phyloP scores from a whole-genome alignment of 2,888 invertebrate genomes.

The Chrysomela aeneicollis region DNA sequence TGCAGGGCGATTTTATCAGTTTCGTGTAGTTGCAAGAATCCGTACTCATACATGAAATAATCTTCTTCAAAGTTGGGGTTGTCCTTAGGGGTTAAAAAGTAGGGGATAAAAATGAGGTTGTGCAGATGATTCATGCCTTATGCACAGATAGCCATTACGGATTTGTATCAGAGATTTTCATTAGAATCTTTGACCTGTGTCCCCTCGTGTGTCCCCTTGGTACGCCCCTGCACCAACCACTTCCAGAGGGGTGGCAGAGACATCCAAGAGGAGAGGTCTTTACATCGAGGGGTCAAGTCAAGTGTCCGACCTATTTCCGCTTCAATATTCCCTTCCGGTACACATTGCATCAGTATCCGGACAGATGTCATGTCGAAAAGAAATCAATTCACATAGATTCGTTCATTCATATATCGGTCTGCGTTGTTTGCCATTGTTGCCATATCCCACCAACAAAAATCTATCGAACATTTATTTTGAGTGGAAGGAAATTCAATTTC shows the following conservation, averaged over 20 bases:
- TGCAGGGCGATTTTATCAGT: too few species aligned
- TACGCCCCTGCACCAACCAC: constrained; percentile 18
- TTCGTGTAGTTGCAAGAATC: too few species aligned
- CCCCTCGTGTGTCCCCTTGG: constrained; percentile 11
- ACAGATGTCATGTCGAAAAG: constrained; percentile 49
- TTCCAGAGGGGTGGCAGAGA: constrained; percentile 28
- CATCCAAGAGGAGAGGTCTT: constrained; percentile 29
- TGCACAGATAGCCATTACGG: too few species aligned
- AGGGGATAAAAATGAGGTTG: too few species aligned
- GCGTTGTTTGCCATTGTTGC: background rate
- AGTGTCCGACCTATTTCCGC: constrained; percentile 34
- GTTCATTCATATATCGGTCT: constrained; percentile 55
- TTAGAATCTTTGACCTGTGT: too few species aligned
- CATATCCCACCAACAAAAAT: background rate
- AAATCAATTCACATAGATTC: constrained; percentile 35
- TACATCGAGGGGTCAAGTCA: constrained; percentile 33
- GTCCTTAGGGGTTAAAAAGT: too few species aligned
- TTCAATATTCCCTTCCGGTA: constrained; percentile 46
- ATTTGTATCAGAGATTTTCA: too few species aligned
- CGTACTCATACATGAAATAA: too few species aligned
- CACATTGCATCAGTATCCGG: constrained; percentile 24
- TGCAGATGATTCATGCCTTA: too few species aligned
- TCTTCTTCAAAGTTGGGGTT: too few species aligned
- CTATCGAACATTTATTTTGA: too few species aligned
- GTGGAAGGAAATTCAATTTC: too few species aligned